Conservation (phyloP, 2,797 vertebrate species). For the Paratrypauchen microcephalus region DNA sequence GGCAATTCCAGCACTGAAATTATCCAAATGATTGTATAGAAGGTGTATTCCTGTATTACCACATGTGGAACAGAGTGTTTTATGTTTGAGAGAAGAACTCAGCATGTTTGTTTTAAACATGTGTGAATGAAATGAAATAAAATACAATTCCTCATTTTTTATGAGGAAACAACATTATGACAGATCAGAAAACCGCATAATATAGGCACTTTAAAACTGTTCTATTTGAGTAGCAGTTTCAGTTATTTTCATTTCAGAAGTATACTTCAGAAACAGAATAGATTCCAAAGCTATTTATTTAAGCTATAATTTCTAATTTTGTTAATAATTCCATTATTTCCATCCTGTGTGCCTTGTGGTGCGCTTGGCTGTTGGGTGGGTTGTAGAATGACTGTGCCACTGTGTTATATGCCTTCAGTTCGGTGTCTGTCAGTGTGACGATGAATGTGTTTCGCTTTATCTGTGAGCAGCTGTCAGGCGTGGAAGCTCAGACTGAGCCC, state of each 20-base stretch:
- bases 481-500: constrained; percentile 34
- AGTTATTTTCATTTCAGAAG: neutral
- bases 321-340: neutral
- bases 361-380: constrained; percentile 23
- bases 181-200: too few species aligned
- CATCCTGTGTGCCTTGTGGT: constrained; percentile 6
- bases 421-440: constrained; percentile 27
- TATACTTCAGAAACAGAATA: neutral
- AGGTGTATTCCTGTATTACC: too few species aligned
- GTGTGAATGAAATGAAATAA: too few species aligned
- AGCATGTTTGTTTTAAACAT: too few species aligned
- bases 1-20: too few species aligned
- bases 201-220: too few species aligned
- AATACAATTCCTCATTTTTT: too few species aligned
- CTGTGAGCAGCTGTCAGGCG: constrained; percentile 31
- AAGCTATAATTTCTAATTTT: too few species aligned
- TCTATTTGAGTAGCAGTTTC: neutral
- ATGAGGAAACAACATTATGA: too few species aligned
- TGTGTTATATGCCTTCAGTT: constrained; percentile 37
- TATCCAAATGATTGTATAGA: too few species aligned
- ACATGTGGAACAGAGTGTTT: too few species aligned
- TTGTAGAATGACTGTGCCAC: constrained; percentile 23
- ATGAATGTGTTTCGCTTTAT: constrained; percentile 23
- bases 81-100: too few species aligned
- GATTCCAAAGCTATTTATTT: neutral